Conservation (phyloP, 1,140 invertebrate genomes). For the Coboldia fuscipes region DNA sequence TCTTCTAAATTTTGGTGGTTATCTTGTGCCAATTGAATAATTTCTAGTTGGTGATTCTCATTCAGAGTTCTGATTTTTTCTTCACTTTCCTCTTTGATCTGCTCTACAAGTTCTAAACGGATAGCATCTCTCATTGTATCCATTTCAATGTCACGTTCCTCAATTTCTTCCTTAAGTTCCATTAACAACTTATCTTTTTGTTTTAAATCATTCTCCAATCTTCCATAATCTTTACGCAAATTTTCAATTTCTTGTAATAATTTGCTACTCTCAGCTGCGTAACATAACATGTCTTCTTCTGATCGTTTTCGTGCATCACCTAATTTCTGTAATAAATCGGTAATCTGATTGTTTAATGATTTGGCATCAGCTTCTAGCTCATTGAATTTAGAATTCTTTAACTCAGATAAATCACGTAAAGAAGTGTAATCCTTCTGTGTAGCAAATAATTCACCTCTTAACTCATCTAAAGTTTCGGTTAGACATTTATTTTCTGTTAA, state of each 20-base stretch:
- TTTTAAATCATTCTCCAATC: constrained; percentile 19
- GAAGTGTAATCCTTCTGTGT: too few species aligned
- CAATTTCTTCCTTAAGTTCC: constrained; percentile 17
- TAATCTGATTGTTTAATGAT: too few species aligned
- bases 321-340: not conserved
- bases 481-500: constrained; percentile 7
- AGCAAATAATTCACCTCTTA: constrained; percentile 8
- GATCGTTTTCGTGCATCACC: constrained; percentile 10
- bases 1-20: not conserved
- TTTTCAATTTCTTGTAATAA: constrained; percentile 15
- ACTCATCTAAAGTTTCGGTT: constrained; percentile 5
- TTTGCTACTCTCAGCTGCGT: constrained; percentile 13
- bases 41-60: constrained; percentile 4
- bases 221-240: constrained; percentile 17
- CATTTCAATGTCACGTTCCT: constrained; percentile 19
- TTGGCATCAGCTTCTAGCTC: too few species aligned
- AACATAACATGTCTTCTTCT: constrained; percentile 16
- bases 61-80: constrained; percentile 8
- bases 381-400: too few species aligned
- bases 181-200: constrained; percentile 18
- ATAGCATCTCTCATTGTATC: constrained; percentile 16
- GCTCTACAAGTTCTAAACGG: constrained; percentile 14
- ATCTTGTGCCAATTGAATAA: constrained; percentile 3
- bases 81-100: constrained; percentile 10
- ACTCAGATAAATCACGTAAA: too few species aligned